Base-by-base conservation (phyloP, 2,113 vertebrate genomes). In the Ramphastos sulfuratus region DNA sequence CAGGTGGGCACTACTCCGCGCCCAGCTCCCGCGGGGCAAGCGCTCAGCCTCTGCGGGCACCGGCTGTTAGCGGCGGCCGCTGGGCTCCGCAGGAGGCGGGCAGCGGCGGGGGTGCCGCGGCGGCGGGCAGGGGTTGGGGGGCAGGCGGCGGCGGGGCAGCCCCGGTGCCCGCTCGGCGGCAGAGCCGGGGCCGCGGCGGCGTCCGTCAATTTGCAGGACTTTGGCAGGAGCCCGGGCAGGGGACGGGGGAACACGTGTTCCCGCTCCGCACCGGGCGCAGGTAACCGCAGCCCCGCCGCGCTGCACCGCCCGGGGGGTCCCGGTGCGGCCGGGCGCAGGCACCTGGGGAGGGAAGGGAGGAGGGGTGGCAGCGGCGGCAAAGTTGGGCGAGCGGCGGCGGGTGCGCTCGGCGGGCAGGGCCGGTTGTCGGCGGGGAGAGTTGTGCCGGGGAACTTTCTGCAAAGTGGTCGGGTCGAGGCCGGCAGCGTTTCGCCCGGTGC, bases 401-500 rank as follows among this genome's bases (percentile, higher is more conserved):
- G 50, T 46, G 50, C 72, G 69, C 63, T 37, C 42, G 44, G 76
- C 46, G 76, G 70, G 37, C 52, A 56, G 50, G 75, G 89, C 72
- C 54, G 58, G 20, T 67, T 13, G 59, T n/a, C 73, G 66, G 66
- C 44, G 54, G 37, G 42, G 52, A 11, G 35, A n/a, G 54, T 37
- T 19, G 61, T 72, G 81, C 92, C 85, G 72, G 92, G 85, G 93
- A 94, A 95, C 94, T 96, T 96, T 94, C 65, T 95, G 84, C 86
- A 61, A 87, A 93, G 95, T 79, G 86, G 65, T 87, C 79, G 44
- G 90, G 82, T 83, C 54, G 83, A 80, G 92, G 78, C 71, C 82
- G 93, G 87, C 85, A 82, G 54, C 64, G 73, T 63, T 84, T 61
- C 10, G 74, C 44, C 44, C 78, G 64, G 50, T 27, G 66, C 54